Evolutionary conservation across 2,113 vertebrate species (phyloP), one percentile per base, ranked within the genome.

Genomic region (Bolborhynchus lineola): DNA sequence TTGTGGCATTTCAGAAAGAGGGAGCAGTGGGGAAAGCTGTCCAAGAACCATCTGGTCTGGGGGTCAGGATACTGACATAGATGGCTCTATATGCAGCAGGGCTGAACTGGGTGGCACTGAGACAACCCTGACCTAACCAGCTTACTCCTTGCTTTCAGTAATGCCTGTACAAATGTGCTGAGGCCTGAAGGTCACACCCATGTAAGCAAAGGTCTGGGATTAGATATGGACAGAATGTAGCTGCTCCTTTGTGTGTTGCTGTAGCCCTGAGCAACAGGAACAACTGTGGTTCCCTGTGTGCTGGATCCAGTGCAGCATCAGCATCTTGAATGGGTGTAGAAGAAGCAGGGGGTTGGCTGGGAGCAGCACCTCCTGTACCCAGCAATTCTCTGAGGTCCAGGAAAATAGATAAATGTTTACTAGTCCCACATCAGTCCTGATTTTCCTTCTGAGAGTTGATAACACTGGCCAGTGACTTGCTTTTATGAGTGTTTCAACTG

Each of bases 111-210:
- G 39, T 95, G 96, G 94, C 68, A 0, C 55, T 39, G 91, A 59
- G 95, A 95, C 89, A 95, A 85, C 69, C 57, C 93, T 95, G 89
- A 92, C 86, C 83, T 93, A 93, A 91, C 77, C 69, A 93, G 89
- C 83, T 95, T 92, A 93, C 82, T 71, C 44, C 13, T 44, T 64
- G 55, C 62, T 81, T 82, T 79, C 39, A 41, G 72, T 91, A 95
- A 93, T 82, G 81, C 86, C 81, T 1, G 8, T 41, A 50, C 64
- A 75, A 94, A 79, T 78, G 69, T 0, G 13, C 83, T 0, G 2
- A 72, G 49, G 68, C 82, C 65, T 68, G 80, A 85, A 88, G 88
- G 88, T 94, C 70, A 21, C 0, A 7, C 44, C 88, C 59, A 65
- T 1, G 16, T 92, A 88, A 94, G 76, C 63, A 76, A 76, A 69